These are phyloP conservation scores for Petaurus breviceps DNA, from an alignment of 2,113 vertebrate genomes.

Conservation along the genomic window DNA sequence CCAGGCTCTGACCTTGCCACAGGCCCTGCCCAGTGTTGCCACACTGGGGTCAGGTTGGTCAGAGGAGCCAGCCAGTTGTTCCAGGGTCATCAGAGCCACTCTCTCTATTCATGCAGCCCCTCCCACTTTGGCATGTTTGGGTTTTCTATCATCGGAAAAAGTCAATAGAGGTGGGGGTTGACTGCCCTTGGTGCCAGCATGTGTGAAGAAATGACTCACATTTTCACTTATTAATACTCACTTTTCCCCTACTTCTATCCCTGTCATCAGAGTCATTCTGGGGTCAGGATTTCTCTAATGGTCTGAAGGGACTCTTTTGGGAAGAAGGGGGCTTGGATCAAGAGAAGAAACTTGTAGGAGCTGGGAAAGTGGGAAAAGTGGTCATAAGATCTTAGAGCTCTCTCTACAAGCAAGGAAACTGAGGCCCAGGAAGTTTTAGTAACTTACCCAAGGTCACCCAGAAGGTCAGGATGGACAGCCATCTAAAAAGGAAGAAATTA, in stretches of 20 bases:
- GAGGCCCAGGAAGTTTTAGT: neutral
- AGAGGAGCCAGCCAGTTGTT: neutral
- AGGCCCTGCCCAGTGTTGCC: neutral
- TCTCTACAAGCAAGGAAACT: neutral
- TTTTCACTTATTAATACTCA: neutral
- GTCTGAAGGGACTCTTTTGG: neutral
- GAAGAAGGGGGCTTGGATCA: neutral
- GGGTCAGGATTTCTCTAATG: neutral
- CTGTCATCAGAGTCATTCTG: neutral
- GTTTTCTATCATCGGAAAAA: neutral
- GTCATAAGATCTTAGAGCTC: neutral
- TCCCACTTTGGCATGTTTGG: neutral
- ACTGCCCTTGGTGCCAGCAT: neutral
- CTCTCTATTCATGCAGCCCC: neutral
- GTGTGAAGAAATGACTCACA: neutral
- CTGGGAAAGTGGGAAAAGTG: neutral
- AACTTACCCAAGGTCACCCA: neutral
- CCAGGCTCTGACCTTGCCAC: neutral
- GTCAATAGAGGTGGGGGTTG: neutral
- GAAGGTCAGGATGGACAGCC: neutral
- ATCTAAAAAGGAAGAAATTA: neutral
- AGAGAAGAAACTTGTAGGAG: neutral
- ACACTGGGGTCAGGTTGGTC: neutral
- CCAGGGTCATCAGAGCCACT: neutral
- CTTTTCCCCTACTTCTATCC: neutral